phyloP scores from a whole-genome alignment of 2,797 vertebrate genomes.

The Enteromius afrohamiltoni region DNA sequence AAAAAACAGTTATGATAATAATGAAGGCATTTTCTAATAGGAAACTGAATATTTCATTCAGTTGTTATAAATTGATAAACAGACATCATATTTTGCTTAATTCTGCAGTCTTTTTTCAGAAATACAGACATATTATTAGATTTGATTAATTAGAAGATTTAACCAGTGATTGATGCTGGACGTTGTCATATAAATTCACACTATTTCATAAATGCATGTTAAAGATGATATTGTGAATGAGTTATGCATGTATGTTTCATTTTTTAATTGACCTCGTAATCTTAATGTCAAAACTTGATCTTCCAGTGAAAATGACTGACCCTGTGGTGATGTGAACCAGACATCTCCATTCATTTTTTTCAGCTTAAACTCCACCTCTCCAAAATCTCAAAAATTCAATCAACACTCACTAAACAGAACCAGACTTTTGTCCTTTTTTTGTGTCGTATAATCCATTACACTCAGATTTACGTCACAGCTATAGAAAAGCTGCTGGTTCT shows the following conservation, averaged over 20 bases:
- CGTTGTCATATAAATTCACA: neutral
- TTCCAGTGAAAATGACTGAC: neutral
- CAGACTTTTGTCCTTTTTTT: neutral
- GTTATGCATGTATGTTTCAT: neutral
- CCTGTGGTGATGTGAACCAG: neutral
- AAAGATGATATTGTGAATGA: neutral
- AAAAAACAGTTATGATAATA: neutral
- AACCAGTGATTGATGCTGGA: neutral
- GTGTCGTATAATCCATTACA: neutral
- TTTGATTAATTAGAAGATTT: neutral
- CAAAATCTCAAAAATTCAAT: neutral
- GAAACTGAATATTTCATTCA: neutral
- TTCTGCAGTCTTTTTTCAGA: neutral
- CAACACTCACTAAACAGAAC: neutral
- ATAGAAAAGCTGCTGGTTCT: neutral
- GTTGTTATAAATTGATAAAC: neutral
- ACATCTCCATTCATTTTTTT: neutral
- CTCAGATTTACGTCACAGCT: conserved; percentile 2
- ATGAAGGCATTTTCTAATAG: neutral
- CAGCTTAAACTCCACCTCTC: neutral
- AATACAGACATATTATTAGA: neutral
- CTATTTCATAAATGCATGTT: neutral
- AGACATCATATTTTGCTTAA: neutral
- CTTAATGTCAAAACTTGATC: neutral
- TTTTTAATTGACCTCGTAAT: neutral